Percentiles rank a stretch among this genome's conserved stretches.
Conservation (phyloP, 2,113 vertebrate genomes). For the Etheostoma spectabile region DNA sequence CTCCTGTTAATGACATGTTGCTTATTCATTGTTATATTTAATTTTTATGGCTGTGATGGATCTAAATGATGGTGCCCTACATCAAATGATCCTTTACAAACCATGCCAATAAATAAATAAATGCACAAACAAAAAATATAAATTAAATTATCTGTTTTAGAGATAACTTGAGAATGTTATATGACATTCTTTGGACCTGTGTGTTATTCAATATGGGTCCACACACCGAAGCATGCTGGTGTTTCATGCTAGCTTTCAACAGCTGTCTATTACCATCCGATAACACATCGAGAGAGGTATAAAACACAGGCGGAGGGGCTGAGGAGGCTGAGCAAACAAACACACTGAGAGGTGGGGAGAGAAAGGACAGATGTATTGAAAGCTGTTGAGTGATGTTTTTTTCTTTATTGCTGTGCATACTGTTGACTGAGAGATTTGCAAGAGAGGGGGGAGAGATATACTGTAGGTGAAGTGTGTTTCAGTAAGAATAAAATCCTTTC, state of each 20-base stretch:
- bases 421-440: conserved; percentile 44
- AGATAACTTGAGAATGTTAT: conserved; percentile 4
- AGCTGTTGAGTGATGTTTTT: conserved; percentile 70
- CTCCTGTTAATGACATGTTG: not conserved
- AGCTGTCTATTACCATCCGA: conserved; percentile 66
- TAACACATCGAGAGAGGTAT: conserved; percentile 45
- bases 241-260: conserved; percentile 67
- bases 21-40: not conserved
- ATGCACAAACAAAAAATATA: not conserved
- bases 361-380: conserved; percentile 64
- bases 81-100: conserved; percentile 10
- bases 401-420: conserved; percentile 55
- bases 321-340: conserved; percentile 71
- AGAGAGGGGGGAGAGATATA: not conserved
- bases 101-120: not conserved
- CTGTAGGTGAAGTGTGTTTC: conserved; percentile 5
- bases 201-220: conserved; percentile 5
- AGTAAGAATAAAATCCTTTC: conserved; percentile 48
- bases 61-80: no score
- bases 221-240: conserved; percentile 24
- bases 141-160: not conserved
- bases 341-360: conserved; percentile 46
- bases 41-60: not conserved
- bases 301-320: conserved; percentile 54
- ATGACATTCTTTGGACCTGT: conserved; percentile 5